phyloP scores from a whole-genome alignment of 2,797 vertebrate species.

The Falco biarmicus region DNA sequence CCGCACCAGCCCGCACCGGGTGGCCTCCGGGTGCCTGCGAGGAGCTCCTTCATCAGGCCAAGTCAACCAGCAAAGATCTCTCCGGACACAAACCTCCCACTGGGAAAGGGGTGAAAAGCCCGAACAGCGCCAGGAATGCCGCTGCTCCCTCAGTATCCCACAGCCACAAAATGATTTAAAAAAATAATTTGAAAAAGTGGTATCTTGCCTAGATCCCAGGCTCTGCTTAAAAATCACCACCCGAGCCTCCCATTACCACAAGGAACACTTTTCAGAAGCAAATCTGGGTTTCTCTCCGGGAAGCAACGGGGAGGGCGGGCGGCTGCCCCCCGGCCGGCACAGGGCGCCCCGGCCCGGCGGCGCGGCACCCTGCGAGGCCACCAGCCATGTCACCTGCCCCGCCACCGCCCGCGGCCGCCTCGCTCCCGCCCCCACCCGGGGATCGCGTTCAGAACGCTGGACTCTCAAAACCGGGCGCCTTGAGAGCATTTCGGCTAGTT shows the following conservation, averaged over 20 bases:
- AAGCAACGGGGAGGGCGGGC: background rate
- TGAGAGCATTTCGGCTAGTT: background rate
- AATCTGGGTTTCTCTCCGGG: background rate
- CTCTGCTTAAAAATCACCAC: background rate
- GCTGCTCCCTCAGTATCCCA: fast-evolving
- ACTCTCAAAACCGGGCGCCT: background rate
- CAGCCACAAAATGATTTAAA: background rate
- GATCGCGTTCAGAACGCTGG: background rate
- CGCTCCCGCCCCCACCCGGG: background rate
- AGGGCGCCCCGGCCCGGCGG: no score
- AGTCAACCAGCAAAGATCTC: background rate
- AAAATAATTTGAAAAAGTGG: no score
- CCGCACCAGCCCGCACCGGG: fast-evolving
- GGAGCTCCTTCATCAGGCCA: background rate
- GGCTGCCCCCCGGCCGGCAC: background rate
- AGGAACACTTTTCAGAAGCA: background rate
- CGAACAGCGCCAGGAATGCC: no score
- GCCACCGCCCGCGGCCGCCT: background rate
- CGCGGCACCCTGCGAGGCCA: background rate
- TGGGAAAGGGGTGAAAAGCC: background rate
- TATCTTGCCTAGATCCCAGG: background rate
- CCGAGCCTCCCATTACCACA: fast-evolving
- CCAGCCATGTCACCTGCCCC: background rate
- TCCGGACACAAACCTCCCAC: background rate
- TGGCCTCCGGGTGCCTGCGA: fast-evolving